Percentiles rank a stretch among this genome's conserved stretches.
Conservation (phyloP, 1,140 invertebrate species). For the Riptortus pedestris region DNA sequence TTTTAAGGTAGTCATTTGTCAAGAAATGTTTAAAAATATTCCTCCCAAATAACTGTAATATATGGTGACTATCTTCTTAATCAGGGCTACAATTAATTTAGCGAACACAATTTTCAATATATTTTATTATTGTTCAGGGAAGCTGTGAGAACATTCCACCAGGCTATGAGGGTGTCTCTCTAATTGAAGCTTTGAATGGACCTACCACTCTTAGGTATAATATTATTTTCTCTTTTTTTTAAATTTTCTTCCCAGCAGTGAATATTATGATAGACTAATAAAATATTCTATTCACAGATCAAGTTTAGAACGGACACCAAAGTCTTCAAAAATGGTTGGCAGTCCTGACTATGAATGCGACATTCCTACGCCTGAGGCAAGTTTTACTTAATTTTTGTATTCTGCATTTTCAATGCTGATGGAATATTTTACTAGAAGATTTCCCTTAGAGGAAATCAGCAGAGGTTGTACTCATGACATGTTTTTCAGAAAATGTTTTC, state of each 20-base stretch:
- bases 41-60: too few species aligned
- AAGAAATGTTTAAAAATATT: too few species aligned
- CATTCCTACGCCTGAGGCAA: slow-evolving; percentile 29
- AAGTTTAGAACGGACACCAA: slow-evolving; percentile 26
- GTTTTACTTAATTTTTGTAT: too few species aligned
- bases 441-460: too few species aligned
- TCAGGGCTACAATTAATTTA: too few species aligned
- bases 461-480: too few species aligned
- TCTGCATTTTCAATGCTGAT: too few species aligned
- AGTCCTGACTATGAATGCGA: slow-evolving; percentile 30
- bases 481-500: too few species aligned
- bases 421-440: too few species aligned
- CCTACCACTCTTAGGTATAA: slow-evolving; percentile 46
- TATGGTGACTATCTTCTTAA: too few species aligned
- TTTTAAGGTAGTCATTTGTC: too few species aligned
- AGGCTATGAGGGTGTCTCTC: slow-evolving; percentile 87
- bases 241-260: neutral
- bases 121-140: slow-evolving; percentile 24
- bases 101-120: too few species aligned
- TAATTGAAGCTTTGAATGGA: slow-evolving; percentile 98
- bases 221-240: neutral
- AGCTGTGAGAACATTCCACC: slow-evolving; percentile 72
- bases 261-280: neutral
- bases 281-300: slow-evolving; percentile 18
- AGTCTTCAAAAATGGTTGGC: slow-evolving; percentile 26